These are phyloP conservation scores for Acrossocheilus wenchowensis DNA, from an alignment of 2,797 vertebrate species.

Conservation along the genomic window DNA sequence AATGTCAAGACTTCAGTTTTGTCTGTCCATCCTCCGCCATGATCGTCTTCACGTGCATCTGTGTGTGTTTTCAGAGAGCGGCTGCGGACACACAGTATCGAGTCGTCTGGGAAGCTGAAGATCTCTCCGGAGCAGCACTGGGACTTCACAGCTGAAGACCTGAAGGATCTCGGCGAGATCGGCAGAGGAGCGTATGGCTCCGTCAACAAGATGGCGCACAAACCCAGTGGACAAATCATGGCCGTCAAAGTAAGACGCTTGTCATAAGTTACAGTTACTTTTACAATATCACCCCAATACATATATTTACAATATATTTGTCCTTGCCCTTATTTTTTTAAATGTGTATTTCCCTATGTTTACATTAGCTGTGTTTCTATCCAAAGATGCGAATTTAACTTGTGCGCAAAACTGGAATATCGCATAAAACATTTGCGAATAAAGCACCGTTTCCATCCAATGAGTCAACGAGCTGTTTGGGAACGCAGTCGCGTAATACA, in stretches of 20 bases:
- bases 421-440: no score
- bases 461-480: no score
- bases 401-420: no score
- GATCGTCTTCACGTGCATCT: neutral
- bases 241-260: conserved; percentile 89
- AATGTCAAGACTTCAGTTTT: neutral
- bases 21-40: neutral
- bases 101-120: conserved; percentile 99
- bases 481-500: no score
- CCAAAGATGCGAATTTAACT: no score
- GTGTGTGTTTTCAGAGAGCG: conserved; percentile 84
- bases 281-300: neutral
- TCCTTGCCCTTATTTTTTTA: neutral
- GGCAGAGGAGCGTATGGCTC: conserved; percentile 97
- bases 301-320: neutral
- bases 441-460: no score
- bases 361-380: no score
- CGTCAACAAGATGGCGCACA: conserved; percentile 99
- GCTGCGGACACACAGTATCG: conserved; percentile 97
- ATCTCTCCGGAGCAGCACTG: conserved; percentile 96
- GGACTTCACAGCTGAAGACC: conserved; percentile 98
- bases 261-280: neutral
- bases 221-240: conserved; percentile 98
- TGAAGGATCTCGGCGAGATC: conserved; percentile 98
- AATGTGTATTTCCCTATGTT: neutral